A percentile compares a stretch with the other conserved stretches of the same genome.
phyloP scores from a whole-genome alignment of 2,113 vertebrate species.

The Sardina pilchardus region DNA sequence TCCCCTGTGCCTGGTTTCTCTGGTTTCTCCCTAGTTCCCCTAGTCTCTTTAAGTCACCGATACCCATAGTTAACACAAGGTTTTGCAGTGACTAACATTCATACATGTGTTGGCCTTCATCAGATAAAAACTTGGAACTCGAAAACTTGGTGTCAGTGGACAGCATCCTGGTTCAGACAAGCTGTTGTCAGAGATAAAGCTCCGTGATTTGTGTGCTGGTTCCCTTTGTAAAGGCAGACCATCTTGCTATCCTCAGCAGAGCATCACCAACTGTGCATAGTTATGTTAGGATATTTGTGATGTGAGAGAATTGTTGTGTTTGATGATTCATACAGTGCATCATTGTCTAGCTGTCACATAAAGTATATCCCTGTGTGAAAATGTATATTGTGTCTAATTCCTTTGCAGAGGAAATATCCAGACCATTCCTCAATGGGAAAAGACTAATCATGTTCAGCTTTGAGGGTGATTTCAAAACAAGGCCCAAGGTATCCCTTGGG shows the following conservation, averaged over 20 bases:
- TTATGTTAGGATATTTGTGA: background rate
- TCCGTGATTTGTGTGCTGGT: background rate
- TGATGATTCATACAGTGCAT: background rate
- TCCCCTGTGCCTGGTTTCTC: background rate
- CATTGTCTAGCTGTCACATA: background rate
- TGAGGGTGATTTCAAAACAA: slow-evolving; percentile 96
- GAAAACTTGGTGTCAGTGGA: background rate
- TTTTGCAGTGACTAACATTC: background rate
- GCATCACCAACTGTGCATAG: background rate
- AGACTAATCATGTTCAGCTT: slow-evolving; percentile 95
- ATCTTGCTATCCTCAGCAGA: background rate
- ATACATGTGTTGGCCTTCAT: background rate
- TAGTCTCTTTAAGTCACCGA: background rate
- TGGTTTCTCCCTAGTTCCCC: too few relatives aligned
- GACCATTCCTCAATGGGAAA: slow-evolving; percentile 81
- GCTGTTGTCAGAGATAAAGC: background rate
- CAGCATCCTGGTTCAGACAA: background rate
- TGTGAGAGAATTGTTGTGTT: background rate
- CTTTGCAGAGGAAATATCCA: background rate
- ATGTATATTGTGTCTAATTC: background rate
- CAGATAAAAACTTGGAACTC: background rate
- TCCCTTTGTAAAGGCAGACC: background rate
- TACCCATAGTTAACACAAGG: background rate
- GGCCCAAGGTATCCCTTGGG: slow-evolving; percentile 96
- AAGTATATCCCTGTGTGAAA: background rate